phyloP scores from a whole-genome alignment of 2,797 vertebrate species.

The Schizopygopsis pylzovi region DNA sequence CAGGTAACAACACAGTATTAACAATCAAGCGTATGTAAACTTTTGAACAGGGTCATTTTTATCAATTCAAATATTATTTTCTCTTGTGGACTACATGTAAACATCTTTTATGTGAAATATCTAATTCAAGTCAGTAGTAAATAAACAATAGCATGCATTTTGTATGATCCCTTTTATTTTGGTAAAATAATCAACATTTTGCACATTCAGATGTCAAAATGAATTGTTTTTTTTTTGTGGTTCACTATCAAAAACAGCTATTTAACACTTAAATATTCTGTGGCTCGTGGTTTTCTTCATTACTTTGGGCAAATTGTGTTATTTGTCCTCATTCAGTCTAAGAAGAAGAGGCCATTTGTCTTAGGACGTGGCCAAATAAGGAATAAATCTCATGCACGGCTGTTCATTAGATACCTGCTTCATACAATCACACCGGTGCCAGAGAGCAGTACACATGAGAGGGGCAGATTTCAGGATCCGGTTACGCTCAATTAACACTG shows the following conservation, averaged over 20 bases:
- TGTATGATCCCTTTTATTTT: too few species aligned
- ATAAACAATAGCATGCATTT: too few species aligned
- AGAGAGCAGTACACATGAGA: constrained; percentile 55
- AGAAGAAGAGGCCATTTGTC: constrained; percentile 45
- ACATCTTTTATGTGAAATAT: too few species aligned
- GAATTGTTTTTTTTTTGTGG: not conserved
- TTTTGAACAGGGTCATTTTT: too few species aligned
- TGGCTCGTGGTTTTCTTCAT: constrained; percentile 28
- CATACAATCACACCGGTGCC: constrained; percentile 45
- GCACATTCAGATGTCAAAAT: not conserved
- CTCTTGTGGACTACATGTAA: too few species aligned
- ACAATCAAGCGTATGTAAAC: too few species aligned
- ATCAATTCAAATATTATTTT: too few species aligned
- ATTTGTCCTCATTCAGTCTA: constrained; percentile 48
- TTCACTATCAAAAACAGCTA: constrained; percentile 14
- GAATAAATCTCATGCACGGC: constrained; percentile 34
- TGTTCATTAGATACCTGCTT: constrained; percentile 40
- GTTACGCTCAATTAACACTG: constrained; percentile 91
- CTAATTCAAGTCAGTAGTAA: too few species aligned
- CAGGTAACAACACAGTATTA: too few species aligned
- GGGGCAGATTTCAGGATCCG: constrained; percentile 68
- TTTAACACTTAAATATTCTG: constrained; percentile 25
- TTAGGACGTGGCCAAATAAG: constrained; percentile 35
- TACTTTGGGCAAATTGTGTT: constrained; percentile 36
- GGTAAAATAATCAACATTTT: too few species aligned